Evolutionary conservation across 1,140 invertebrate genomes (phyloP).

Genomic region (Araneus ventricosus): DNA sequence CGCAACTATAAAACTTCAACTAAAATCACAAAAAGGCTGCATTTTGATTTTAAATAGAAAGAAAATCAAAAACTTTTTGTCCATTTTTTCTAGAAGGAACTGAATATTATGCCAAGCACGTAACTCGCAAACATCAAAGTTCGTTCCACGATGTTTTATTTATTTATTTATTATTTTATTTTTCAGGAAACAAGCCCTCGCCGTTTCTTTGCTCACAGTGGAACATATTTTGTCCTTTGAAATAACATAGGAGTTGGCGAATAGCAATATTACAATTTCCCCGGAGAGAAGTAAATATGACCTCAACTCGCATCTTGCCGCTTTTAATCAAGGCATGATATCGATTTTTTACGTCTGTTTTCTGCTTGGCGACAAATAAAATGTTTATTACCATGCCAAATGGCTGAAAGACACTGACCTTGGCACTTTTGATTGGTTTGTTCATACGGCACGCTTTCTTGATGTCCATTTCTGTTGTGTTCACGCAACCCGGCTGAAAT

Average conservation of each 20-base stretch:
- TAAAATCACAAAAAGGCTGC: too few relatives aligned
- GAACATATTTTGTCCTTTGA: background rate
- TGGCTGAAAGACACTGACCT: slow-evolving; percentile 78
- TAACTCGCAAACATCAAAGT: background rate
- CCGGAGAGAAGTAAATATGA: background rate
- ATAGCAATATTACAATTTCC: background rate
- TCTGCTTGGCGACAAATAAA: background rate
- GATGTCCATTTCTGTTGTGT: slow-evolving; percentile 98
- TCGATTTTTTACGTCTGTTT: background rate
- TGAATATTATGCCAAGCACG: background rate
- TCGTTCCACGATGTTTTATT: background rate
- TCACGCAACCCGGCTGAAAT: slow-evolving; percentile 96
- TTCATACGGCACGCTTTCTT: slow-evolving; percentile 94
- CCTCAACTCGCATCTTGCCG: background rate
- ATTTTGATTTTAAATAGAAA: background rate
- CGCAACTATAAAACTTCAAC: too few relatives aligned
- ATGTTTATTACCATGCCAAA: background rate
- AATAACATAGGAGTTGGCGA: background rate
- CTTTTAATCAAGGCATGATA: slow-evolving; percentile 4
- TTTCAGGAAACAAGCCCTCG: background rate
- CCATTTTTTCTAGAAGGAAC: background rate
- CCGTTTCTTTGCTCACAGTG: background rate
- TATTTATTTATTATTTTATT: background rate
- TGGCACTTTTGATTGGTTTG: slow-evolving; percentile 80
- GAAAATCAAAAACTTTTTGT: background rate